A percentile compares a stretch with the other conserved stretches of the same genome.
phyloP scores from a whole-genome alignment of 2,797 vertebrate species.

The Setipinna tenuifilis region DNA sequence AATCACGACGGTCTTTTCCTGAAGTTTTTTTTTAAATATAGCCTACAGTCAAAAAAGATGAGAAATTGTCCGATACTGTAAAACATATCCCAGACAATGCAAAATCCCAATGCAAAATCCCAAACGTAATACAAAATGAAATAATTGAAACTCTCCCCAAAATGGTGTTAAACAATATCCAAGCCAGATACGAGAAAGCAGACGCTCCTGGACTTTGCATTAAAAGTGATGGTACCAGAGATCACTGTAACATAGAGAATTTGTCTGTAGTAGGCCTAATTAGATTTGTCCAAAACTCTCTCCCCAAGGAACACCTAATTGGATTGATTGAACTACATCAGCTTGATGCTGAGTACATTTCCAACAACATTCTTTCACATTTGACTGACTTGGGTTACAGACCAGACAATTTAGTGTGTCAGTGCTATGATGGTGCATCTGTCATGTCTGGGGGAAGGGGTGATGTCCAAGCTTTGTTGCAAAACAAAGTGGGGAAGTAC shows the following conservation, averaged over 20 bases:
- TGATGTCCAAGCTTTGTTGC: conserved; percentile 30
- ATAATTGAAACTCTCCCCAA: neutral
- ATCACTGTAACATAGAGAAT: conserved; percentile 12
- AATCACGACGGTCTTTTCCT: too few species aligned
- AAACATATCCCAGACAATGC: too few species aligned
- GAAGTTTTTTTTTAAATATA: too few species aligned
- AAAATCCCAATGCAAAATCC: too few species aligned
- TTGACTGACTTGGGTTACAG: conserved; percentile 30
- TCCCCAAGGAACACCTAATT: conserved; percentile 35
- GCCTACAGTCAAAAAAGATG: too few species aligned
- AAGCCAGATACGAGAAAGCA: neutral
- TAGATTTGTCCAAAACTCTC: too few species aligned
- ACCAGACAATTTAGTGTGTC: neutral
- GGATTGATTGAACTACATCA: conserved; percentile 18
- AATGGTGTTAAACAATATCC: neutral
- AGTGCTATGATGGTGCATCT: conserved; percentile 30
- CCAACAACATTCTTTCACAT: conserved; percentile 25
- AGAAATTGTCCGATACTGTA: too few species aligned
- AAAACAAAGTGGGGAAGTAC: conserved; percentile 19
- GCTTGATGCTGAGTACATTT: conserved; percentile 33
- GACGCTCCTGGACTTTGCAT: neutral
- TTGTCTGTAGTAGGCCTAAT: too few species aligned
- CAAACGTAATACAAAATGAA: too few species aligned
- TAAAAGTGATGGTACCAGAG: neutral
- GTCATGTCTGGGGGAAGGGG: conserved; percentile 28